phyloP scores from a whole-genome alignment of 2,797 vertebrate genomes.

The Schizopygopsis pylzovi region DNA sequence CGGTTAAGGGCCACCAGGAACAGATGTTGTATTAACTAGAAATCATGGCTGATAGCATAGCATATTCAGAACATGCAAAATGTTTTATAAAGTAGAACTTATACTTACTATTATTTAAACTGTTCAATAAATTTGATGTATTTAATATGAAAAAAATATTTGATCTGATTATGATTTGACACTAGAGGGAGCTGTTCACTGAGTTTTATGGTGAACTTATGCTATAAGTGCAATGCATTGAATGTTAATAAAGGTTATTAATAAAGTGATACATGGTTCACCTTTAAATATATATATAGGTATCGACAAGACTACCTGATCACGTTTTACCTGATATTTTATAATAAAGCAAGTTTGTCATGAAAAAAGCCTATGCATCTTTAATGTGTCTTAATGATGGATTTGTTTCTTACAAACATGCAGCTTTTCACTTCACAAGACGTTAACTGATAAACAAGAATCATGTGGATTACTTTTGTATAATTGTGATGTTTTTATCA shows the following conservation, averaged over 20 bases:
- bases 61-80: neutral
- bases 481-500: neutral
- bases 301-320: neutral
- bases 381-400: neutral
- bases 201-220: neutral
- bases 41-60: neutral
- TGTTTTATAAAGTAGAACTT: neutral
- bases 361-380: neutral
- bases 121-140: neutral
- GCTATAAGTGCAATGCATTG: neutral
- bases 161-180: neutral
- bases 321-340: neutral
- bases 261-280: neutral
- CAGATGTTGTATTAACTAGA: neutral
- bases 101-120: neutral
- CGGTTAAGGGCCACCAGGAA: neutral
- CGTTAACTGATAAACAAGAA: neutral
- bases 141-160: neutral
- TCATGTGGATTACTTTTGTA: neutral
- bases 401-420: neutral
- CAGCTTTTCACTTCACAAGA: neutral
- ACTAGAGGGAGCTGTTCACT: constrained; percentile 7
- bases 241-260: neutral
- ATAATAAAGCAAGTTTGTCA: neutral
- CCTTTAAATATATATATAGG: neutral